Base-by-base conservation (phyloP, 2,113 vertebrate species). In the Sinocyclocheilus grahami region DNA sequence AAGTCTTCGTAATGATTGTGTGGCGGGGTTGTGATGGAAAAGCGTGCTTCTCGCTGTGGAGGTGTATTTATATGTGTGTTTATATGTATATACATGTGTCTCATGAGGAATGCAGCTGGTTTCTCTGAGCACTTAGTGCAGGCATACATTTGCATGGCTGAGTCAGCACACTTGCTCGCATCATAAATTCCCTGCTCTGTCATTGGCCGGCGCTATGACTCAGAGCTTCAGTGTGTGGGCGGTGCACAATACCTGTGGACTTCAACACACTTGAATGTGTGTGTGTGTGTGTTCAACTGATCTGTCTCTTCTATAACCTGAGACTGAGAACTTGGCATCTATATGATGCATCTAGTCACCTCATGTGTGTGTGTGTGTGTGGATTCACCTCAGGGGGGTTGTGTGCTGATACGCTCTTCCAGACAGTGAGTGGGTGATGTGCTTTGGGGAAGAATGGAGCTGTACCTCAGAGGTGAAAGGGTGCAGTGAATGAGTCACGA, bases 121-220 rank as follows among this genome's bases (percentile, higher is more conserved):
- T 72, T 69, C 42, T 46, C 42, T 46, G 42, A 46, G 42, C 42
- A 46, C 42, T 46, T 46, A 48, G 10, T 79, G 39, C 46, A 67
- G 11, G 12, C 30, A 46, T 3, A 27, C 55, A 81, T 65, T 63
- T 81, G 60, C 78, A 81, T 81, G 39, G 46, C 84, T 89, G 88
- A 89, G 77, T 89, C 88, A 89, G 88, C 84, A 89, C 46, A 67
- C 81, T 75, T 75, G 69, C 46, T 79, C 51, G 27, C 75, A 77
- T 88, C 74, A 83, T 30, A 80, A 16, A 84, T 48, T 79, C 79
- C 86, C 67, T 12, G 46, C 10, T 1, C 74, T 60, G 67, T 80
- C 88, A 84, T 84, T 86, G 84, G 80, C 11, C 75, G 13, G 24
- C 27, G 71, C 9, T n/a, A 13, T 87, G 88, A 89, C n/a, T 87